Percentiles rank a stretch among this genome's conserved stretches.
Evolutionary conservation across 1,140 invertebrate genomes (phyloP).

Genomic region (Phymorhynchus buccinoides): DNA sequence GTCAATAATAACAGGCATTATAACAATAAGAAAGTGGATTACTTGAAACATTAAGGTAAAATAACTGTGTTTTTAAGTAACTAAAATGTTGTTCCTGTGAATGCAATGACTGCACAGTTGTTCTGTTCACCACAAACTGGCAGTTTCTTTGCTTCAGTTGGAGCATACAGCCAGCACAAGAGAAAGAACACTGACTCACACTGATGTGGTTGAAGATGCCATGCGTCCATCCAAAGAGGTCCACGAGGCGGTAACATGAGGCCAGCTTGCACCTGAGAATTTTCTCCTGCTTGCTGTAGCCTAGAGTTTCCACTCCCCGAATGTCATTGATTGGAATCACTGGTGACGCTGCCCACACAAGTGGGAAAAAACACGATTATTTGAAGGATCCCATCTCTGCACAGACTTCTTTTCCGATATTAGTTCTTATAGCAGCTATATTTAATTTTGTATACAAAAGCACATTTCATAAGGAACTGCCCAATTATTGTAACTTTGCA

Average conservation of each 20-base stretch:
- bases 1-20: too few relatives aligned
- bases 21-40: too few relatives aligned
- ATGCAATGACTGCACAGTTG: too few relatives aligned
- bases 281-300: constrained; percentile 96
- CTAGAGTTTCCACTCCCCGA: constrained; percentile 93
- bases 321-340: constrained; percentile 98
- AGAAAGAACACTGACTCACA: constrained; percentile 73
- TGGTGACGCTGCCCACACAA: constrained; percentile 72
- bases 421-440: background rate
- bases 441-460: too few relatives aligned
- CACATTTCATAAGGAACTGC: too few relatives aligned
- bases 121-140: too few relatives aligned
- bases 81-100: too few relatives aligned
- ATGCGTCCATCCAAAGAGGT: constrained; percentile 96
- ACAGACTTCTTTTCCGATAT: background rate
- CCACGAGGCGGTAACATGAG: constrained; percentile 93
- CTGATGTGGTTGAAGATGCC: constrained; percentile 86
- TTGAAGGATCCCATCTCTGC: background rate
- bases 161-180: too few relatives aligned
- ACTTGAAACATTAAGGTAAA: too few relatives aligned
- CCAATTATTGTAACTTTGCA: too few relatives aligned
- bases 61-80: too few relatives aligned
- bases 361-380: background rate
- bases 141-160: too few relatives aligned
- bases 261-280: constrained; percentile 96